Conservation (phyloP, 2,113 vertebrate genomes). For the Pluvialis apricaria region DNA sequence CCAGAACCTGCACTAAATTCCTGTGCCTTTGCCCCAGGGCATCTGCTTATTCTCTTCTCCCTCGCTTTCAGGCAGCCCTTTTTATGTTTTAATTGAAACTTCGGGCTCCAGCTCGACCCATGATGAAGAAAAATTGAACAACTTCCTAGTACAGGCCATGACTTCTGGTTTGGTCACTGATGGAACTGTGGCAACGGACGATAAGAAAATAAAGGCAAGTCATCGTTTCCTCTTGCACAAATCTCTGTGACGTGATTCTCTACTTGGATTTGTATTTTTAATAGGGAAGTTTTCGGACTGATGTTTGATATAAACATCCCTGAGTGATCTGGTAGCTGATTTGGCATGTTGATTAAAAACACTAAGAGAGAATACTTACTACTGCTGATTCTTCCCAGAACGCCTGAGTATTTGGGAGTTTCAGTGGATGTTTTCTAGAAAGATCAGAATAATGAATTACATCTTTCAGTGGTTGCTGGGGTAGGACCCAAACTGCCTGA, state of each 20-base stretch:
- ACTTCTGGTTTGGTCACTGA: conserved; percentile 78
- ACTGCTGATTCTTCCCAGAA: background rate
- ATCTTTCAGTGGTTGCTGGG: background rate
- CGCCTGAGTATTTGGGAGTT: background rate
- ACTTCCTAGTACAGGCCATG: conserved; percentile 82
- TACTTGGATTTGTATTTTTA: background rate
- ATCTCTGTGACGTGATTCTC: background rate
- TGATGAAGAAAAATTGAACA: conserved; percentile 86
- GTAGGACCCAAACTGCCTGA: background rate
- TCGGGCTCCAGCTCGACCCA: conserved; percentile 83
- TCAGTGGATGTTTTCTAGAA: background rate
- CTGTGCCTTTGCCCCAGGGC: background rate
- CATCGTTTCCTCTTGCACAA: fast-evolving
- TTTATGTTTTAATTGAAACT: conserved; percentile 94
- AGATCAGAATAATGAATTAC: background rate
- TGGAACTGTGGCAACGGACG: conserved; percentile 86
- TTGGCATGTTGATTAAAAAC: background rate
- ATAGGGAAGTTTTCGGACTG: background rate
- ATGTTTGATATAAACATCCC: fast-evolving
- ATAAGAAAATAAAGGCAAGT: conserved; percentile 85
- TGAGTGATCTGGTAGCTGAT: background rate
- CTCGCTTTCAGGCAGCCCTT: conserved; percentile 79
- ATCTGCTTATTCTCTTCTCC: background rate
- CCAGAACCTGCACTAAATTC: background rate
- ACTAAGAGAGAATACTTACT: background rate